These are phyloP conservation scores for Desmodus rotundus DNA, from an alignment of 2,113 vertebrate species.

Conservation along the genomic window DNA sequence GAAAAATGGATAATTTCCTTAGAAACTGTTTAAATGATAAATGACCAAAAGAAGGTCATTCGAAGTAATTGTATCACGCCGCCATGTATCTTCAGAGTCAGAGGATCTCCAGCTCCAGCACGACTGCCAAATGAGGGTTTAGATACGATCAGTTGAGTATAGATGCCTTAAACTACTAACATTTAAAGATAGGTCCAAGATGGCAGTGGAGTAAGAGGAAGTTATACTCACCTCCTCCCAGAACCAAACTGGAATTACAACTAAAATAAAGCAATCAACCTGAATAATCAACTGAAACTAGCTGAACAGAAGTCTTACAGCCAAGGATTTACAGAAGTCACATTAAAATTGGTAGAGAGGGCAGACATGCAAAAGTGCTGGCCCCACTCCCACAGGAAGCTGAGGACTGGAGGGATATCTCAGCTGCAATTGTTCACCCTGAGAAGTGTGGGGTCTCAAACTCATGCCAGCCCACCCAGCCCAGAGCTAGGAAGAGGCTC, in stretches of 20 bases:
- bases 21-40: slow-evolving; percentile 32
- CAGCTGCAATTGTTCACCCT: neutral
- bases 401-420: neutral
- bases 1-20: slow-evolving; percentile 54
- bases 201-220: neutral
- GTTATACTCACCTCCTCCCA: neutral
- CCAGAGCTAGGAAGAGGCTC: neutral
- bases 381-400: neutral
- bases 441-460: neutral
- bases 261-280: neutral
- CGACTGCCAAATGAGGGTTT: neutral
- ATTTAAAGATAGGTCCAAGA: neutral
- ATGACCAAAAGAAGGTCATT: slow-evolving; percentile 31
- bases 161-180: neutral
- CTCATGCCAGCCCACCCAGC: neutral
- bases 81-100: slow-evolving; percentile 20
- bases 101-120: neutral
- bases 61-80: slow-evolving; percentile 10
- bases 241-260: neutral
- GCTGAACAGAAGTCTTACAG: neutral
- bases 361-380: neutral
- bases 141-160: neutral
- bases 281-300: neutral
- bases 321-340: neutral
- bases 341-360: neutral